Base-by-base conservation (phyloP, 2,797 vertebrate genomes). In the Phalloptychus januarius region DNA sequence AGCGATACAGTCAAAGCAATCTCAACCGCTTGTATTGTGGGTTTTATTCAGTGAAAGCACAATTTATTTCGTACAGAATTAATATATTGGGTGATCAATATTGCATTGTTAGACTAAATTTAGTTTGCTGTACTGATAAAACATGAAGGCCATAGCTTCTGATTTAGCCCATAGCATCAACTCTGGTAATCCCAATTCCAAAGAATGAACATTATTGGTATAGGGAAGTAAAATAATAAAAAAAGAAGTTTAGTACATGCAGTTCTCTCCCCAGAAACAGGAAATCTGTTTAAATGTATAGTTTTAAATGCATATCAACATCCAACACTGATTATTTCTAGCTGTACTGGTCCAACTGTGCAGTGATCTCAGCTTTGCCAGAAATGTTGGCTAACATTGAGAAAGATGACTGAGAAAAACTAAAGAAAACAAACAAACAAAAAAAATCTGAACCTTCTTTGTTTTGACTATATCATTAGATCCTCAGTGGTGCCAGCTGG, bases 1-100 rank as follows among this genome's bases (percentile, higher is more conserved):
- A 92, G 86, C 91, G 95, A 95, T 96, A 96, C 94, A 96, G 97
- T 97, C 96, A 96, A 97, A 97, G 94, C 96, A 96, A 96, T 92
- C 90, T 93, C 73, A 79, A 63, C 50, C 45, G 72, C 76, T 85
- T 69, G 75, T 78, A 85, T 82, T 74, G 44, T 75, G 74, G 78
- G 84, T 78, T 90, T 63, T 75, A 82, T 89, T 74, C 75, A 82
- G 72, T 83, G 86, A 74, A 91, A 75, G 83, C 50, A 56, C 83
- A 80, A 72, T 77, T 85, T 83, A 87, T 88, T 87, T 91, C 79
- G 89, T 86, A 89, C 87, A 80, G 86, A 90, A 86, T 84, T 87
- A 91, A 88, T 85, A 89, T 91, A 94, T 92, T 86, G 86, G 84
- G 58, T 83, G 72, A 87, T 12, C 75, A 44, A 81, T 87, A 61